Evolutionary conservation across 2,888 invertebrate genomes (phyloP), one percentile per base, ranked within the genome.

Genomic region (Autographa pulchrina): DNA sequence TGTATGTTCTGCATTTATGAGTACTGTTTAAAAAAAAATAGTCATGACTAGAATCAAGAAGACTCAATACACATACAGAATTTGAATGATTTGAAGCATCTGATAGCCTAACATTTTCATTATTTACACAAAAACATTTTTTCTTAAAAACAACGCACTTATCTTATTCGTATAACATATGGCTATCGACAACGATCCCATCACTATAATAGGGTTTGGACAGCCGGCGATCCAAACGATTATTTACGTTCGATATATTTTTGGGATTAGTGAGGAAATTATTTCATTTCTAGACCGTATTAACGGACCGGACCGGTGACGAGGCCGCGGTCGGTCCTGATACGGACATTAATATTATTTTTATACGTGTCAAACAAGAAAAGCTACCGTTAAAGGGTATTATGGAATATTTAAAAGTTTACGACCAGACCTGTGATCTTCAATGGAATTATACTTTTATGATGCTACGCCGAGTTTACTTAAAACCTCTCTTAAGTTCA

Each of bases 171-270:
- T 2, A 5, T 43, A 48, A 48, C 48, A 20, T 56, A 74, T 81
- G 69, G 75, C 70, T 43, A 65, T 75, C 66, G 68, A 71, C 25
- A 48, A 13, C 31, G 54, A 31, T 52, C 69, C 48, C 83, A 85
- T 83, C 91, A 85, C 92, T 91, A 85, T 85, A 88, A 88, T 88
- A 89, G 83, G 91, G 91, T 91, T 93, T 92, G 88, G 92, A 94
- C 93, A 91, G 89, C 85, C 89, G 89, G 90, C 89, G 88, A 93
- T 92, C 90, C 89, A 84, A 85, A 86, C 82, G 89, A 89, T 92
- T 91, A 95, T 95, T 95, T 95, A 95, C 91, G 91, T 88, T 80
- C 92, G 89, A 92, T 93, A 94, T 94, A 94, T 94, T 92, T 95
- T 93, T 91, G 77, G 94, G 94, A 94, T 95, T 95, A 94, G 91